Evolutionary conservation across 2,113 vertebrate genomes (phyloP).

Genomic region (Todiramphus chloris): DNA sequence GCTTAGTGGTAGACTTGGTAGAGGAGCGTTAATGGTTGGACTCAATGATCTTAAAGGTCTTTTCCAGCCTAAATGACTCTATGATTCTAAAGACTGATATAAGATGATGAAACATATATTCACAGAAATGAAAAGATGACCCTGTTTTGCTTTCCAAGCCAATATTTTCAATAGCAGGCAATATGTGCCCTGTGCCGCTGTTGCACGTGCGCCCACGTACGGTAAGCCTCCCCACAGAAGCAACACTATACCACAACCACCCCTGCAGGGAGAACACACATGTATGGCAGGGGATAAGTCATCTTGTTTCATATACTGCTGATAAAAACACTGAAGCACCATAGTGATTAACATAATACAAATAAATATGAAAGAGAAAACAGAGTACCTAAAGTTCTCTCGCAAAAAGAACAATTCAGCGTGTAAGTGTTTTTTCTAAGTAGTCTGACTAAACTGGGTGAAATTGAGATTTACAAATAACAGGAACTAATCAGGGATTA

Average conservation of each 20-base stretch:
- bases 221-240: not conserved
- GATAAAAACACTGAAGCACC: not conserved
- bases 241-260: not conserved
- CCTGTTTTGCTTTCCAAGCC: not conserved
- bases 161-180: not conserved
- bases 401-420: not conserved
- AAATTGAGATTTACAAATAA: slow-evolving; percentile 2
- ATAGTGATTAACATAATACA: not conserved
- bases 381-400: not conserved
- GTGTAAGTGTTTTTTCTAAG: not conserved
- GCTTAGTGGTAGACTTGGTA: too few species aligned
- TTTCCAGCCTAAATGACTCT: too few species aligned
- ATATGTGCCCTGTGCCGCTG: not conserved
- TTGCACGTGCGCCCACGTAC: not conserved
- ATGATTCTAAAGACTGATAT: not conserved
- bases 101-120: not conserved
- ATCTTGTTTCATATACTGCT: not conserved
- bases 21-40: too few species aligned
- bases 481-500: not conserved
- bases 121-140: not conserved
- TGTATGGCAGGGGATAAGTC: not conserved
- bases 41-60: too few species aligned
- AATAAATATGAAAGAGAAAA: not conserved
- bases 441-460: not conserved
- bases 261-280: rapidly evolving